phyloP scores from a whole-genome alignment of 2,888 invertebrate genomes.

The Himalopsyche tibetana region DNA sequence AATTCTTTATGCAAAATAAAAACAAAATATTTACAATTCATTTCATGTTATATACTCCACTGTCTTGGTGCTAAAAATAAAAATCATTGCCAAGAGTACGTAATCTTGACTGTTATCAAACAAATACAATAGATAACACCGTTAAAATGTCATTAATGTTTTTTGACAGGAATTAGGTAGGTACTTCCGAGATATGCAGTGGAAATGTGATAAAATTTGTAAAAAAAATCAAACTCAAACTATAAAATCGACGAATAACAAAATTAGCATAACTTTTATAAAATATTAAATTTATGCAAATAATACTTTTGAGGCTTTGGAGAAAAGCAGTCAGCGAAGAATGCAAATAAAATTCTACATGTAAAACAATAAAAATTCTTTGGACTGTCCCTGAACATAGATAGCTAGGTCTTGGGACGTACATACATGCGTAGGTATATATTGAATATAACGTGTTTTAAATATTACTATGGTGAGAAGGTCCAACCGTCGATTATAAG shows the following conservation, averaged over 20 bases:
- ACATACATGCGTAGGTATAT: neutral
- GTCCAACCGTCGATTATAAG: conserved; percentile 35
- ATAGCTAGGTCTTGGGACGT: neutral
- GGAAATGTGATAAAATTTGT: too few relatives aligned
- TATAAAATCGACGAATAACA: neutral
- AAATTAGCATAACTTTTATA: neutral
- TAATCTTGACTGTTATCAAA: too few relatives aligned
- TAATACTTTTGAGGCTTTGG: neutral
- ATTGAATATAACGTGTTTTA: conserved; percentile 27
- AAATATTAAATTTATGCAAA: neutral
- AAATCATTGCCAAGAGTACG: too few relatives aligned
- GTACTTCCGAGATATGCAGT: too few relatives aligned
- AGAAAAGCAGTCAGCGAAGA: neutral
- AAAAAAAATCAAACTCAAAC: neutral
- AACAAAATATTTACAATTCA: too few relatives aligned
- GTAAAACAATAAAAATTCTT: conserved; percentile 37
- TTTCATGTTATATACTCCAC: too few relatives aligned
- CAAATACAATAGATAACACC: too few relatives aligned
- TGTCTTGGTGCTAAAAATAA: too few relatives aligned
- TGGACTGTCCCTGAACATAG: conserved; percentile 4
- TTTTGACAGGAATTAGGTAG: too few relatives aligned
- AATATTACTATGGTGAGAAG: conserved; percentile 20
- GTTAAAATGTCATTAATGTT: too few relatives aligned
- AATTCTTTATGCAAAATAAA: too few relatives aligned
- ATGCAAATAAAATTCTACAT: conserved; percentile 24